Conservation (phyloP, 2,888 invertebrate genomes). For the Platycnemis pennipes region DNA sequence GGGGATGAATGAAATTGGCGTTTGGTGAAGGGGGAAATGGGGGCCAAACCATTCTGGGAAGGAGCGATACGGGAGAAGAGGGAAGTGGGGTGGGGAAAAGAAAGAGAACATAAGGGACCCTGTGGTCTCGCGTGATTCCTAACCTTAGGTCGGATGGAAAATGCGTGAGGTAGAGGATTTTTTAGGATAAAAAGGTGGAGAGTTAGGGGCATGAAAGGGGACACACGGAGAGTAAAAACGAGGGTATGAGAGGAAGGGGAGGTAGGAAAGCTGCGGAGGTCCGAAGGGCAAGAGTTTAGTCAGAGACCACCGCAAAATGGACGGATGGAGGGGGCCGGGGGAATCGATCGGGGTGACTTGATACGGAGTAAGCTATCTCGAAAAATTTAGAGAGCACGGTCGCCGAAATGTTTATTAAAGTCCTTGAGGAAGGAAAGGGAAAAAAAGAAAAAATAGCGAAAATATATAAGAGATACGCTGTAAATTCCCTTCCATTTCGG, state of each 20-base stretch:
- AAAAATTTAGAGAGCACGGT: neutral
- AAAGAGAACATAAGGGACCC: neutral
- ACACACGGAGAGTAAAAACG: neutral
- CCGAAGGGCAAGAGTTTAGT: neutral
- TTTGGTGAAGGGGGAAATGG: neutral
- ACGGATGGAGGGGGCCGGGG: neutral
- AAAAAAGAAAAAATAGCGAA: neutral
- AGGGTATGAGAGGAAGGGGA: neutral
- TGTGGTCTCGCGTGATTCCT: neutral
- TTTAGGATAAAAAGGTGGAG: neutral
- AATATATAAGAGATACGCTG: neutral
- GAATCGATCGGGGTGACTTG: neutral
- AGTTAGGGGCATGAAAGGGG: neutral
- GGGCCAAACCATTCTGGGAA: neutral
- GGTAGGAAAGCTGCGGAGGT: neutral
- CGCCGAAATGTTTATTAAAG: neutral
- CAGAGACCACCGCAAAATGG: neutral
- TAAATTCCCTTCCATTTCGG: neutral
- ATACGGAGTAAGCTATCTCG: neutral
- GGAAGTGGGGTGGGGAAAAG: neutral
- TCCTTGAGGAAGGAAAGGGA: neutral
- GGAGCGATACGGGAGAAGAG: neutral
- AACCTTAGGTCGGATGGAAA: neutral
- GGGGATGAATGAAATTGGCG: neutral
- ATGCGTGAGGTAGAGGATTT: neutral